These are phyloP conservation scores for Tympanoctomys barrerae DNA, from an alignment of 2,797 vertebrate species.

Conservation along the genomic window DNA sequence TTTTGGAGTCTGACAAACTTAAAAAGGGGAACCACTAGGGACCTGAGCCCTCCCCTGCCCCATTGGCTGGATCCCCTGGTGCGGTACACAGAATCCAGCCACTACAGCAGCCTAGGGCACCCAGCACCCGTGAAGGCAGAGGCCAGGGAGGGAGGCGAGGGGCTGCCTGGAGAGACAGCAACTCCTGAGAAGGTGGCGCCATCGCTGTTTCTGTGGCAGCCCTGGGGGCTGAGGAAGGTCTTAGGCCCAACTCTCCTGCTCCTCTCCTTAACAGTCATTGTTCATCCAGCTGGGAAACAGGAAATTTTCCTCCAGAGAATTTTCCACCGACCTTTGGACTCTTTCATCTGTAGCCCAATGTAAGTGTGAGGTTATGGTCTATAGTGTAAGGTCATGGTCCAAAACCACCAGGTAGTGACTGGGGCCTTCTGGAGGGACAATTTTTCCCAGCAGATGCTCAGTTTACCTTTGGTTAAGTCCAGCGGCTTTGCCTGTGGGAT, in stretches of 20 bases:
- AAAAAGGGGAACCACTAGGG: not conserved
- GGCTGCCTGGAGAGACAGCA: not conserved
- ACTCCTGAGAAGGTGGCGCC: not conserved
- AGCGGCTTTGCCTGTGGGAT: slow-evolving; percentile 18
- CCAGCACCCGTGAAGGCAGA: not conserved
- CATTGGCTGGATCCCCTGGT: not conserved
- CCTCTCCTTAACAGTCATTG: not conserved
- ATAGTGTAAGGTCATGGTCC: not conserved
- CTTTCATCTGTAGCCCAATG: not conserved
- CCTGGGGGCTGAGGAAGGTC: not conserved
- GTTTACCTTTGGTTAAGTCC: slow-evolving; percentile 57
- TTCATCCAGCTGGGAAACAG: not conserved
- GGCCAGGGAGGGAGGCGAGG: not conserved
- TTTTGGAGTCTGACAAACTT: not conserved
- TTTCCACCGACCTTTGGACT: slow-evolving; percentile 2
- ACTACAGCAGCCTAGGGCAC: fast-evolving
- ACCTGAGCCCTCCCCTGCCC: not conserved
- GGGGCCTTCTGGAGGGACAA: not conserved
- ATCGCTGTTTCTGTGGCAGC: fast-evolving
- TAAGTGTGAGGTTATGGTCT: not conserved
- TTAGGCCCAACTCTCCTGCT: not conserved
- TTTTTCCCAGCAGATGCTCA: slow-evolving; percentile 32
- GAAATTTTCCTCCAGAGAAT: not conserved
- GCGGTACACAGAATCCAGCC: not conserved
- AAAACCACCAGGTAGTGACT: not conserved